Percentiles rank a stretch among this genome's conserved stretches.
phyloP scores from a whole-genome alignment of 2,113 vertebrate species.

The Solenodon paradoxus region DNA sequence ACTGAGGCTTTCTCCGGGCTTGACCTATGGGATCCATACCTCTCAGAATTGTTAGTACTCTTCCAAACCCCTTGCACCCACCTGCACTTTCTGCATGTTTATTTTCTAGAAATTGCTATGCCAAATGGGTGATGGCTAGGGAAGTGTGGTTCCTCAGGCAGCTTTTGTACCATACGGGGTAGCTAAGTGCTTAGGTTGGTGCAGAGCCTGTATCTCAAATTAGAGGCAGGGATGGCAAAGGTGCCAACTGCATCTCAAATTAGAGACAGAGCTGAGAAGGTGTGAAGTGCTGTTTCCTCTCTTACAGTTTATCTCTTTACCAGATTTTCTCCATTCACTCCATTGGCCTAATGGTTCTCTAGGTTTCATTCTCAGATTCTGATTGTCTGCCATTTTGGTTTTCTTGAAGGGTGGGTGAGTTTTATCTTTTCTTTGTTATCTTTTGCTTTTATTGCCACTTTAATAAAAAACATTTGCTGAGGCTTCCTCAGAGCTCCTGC shows the following conservation, averaged over 20 bases:
- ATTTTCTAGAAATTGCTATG: background rate
- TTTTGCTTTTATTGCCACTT: background rate
- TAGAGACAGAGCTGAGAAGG: background rate
- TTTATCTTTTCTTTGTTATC: background rate
- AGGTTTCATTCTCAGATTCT: background rate
- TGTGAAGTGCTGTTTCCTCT: background rate
- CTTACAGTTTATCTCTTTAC: background rate
- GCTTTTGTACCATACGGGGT: background rate
- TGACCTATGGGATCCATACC: background rate
- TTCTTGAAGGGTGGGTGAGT: background rate
- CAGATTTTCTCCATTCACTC: background rate
- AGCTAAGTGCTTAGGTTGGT: background rate
- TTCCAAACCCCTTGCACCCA: fast-evolving
- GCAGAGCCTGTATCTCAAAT: background rate
- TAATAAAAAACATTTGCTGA: background rate
- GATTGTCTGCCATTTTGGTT: background rate
- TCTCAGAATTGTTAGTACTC: background rate
- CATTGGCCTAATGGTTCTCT: background rate
- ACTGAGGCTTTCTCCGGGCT: background rate
- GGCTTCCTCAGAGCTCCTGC: fast-evolving
- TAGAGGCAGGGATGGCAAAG: background rate
- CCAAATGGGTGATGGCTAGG: fast-evolving
- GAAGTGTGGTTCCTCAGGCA: too few species aligned
- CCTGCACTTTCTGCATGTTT: background rate
- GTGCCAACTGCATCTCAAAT: background rate